Evolutionary conservation across 1,140 invertebrate genomes (phyloP).

Genomic region (Pygmarrhopalites habei): DNA sequence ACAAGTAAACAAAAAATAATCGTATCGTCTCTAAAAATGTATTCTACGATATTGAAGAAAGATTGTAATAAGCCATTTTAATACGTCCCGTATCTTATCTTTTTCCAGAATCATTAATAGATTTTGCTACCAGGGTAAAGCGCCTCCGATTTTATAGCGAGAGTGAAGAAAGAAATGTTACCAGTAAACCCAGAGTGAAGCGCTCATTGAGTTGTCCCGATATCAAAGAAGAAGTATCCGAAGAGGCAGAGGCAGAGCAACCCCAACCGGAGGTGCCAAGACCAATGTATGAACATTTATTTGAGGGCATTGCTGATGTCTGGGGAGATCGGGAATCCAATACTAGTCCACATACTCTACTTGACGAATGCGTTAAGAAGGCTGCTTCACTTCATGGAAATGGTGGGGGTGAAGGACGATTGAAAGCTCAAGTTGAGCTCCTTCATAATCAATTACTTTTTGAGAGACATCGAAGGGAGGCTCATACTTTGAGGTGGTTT

Average conservation of each 20-base stretch:
- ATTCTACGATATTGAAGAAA: no score
- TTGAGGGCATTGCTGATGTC: constrained; percentile 50
- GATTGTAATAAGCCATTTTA: no score
- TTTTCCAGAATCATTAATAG: constrained; percentile 47
- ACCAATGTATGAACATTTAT: constrained; percentile 59
- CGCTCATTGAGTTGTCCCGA: constrained; percentile 57
- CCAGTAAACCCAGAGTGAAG: no score
- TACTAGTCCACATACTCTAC: constrained; percentile 25
- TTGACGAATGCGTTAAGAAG: constrained; percentile 33
- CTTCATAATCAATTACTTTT: constrained; percentile 69
- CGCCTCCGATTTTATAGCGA: constrained; percentile 58
- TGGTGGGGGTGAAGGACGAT: constrained; percentile 25
- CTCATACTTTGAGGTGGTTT: constrained; percentile 84
- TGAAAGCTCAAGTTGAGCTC: constrained; percentile 59
- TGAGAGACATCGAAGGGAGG: constrained; percentile 72
- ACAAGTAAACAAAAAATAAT: no score
- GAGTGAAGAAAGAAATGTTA: constrained; percentile 43
- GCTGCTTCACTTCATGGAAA: constrained; percentile 25
- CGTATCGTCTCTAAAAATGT: no score
- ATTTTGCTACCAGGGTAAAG: constrained; percentile 57
- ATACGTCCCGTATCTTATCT: no score
- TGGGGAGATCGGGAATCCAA: constrained; percentile 19
- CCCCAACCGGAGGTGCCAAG: neutral
- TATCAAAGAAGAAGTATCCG: constrained; percentile 45
- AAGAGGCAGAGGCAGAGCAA: constrained; percentile 41